phyloP scores from a whole-genome alignment of 2,113 vertebrate genomes.

The Rhinogobius similis region DNA sequence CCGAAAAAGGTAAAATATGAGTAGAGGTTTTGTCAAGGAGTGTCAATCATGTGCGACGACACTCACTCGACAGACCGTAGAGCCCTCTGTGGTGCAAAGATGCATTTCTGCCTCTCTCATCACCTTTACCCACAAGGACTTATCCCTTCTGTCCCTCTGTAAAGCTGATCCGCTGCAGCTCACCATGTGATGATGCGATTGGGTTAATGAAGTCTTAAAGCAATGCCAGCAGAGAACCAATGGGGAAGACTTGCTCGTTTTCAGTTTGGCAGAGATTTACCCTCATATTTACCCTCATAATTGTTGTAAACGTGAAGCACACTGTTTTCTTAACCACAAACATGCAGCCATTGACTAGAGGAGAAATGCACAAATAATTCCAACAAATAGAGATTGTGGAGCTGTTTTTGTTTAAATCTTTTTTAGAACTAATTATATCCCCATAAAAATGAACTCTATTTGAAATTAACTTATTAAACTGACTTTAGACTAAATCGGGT shows the following conservation, averaged over 20 bases:
- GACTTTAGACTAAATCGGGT: too few relatives aligned
- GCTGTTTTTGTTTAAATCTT: too few relatives aligned
- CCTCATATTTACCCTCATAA: neutral
- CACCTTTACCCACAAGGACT: constrained; percentile 74
- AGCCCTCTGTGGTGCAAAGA: constrained; percentile 33
- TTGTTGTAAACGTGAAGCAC: neutral
- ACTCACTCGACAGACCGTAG: constrained; percentile 26
- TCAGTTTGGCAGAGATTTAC: neutral
- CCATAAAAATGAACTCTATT: too few relatives aligned
- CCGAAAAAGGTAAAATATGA: neutral
- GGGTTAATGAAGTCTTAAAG: neutral
- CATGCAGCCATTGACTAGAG: too few relatives aligned
- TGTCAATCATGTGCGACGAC: constrained; percentile 13
- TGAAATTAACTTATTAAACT: too few relatives aligned
- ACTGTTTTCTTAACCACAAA: too few relatives aligned
- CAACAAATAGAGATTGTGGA: too few relatives aligned
- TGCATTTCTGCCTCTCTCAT: constrained; percentile 80
- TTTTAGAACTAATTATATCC: too few relatives aligned
- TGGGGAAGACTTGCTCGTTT: neutral
- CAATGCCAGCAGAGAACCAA: neutral
- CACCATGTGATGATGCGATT: constrained; percentile 27
- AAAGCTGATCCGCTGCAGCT: constrained; percentile 63
- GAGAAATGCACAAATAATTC: too few relatives aligned
- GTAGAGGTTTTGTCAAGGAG: neutral
- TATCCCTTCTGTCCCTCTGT: constrained; percentile 64